Evolutionary conservation across 1,140 invertebrate species (phyloP).

Genomic region (Pogonognathellus flavescens): DNA sequence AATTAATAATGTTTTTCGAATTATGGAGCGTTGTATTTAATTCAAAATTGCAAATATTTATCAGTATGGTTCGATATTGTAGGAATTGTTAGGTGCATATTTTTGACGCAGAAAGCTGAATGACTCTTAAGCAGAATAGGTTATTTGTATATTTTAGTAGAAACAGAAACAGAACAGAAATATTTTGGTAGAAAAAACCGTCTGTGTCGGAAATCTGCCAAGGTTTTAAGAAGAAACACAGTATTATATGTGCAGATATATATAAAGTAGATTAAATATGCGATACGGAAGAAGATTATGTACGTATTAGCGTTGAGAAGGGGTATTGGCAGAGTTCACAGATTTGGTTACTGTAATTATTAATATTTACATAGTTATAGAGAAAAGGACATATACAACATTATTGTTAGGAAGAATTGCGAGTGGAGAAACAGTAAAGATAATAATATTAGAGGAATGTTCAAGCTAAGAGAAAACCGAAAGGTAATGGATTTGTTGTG

Average conservation of each 20-base stretch:
- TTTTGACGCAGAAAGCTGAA: too few species aligned
- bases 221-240: neutral
- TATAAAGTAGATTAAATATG: neutral
- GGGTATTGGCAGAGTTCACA: neutral
- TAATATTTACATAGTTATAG: neutral
- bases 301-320: neutral
- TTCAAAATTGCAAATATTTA: too few species aligned
- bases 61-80: too few species aligned
- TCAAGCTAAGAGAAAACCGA: too few species aligned
- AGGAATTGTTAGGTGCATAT: too few species aligned
- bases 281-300: neutral
- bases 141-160: too few species aligned
- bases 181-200: neutral
- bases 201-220: too few species aligned
- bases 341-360: neutral
- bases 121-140: too few species aligned
- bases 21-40: too few species aligned
- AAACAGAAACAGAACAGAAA: too few species aligned
- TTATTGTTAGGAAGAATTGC: neutral
- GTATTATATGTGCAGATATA: neutral
- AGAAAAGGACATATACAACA: neutral
- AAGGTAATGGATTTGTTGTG: too few species aligned
- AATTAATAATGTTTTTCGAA: too few species aligned
- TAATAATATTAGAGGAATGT: neutral
- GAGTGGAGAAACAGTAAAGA: neutral